Evolutionary conservation across 2,113 vertebrate genomes (phyloP), one percentile per base, ranked within the genome.

Genomic region (Austrofundulus limnaeus): DNA sequence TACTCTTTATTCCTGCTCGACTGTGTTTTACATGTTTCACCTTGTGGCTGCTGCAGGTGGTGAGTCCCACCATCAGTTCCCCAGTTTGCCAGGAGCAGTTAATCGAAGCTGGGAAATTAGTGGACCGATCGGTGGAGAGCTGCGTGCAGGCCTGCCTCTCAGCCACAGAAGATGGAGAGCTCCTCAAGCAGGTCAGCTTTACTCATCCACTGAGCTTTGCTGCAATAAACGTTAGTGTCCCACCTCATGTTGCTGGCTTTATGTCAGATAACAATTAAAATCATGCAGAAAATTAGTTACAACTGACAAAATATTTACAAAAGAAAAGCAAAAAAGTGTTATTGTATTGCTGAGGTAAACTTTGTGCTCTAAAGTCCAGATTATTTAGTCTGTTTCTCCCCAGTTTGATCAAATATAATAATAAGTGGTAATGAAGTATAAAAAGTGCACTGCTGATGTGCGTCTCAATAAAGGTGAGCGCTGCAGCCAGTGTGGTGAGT

Each of bases 1-100:
- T 14, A 12, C 3, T n/a, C 5, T 15, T 52, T 3, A 34, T 11
- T n/a, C 17, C 5, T 8, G 16, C 3, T 43, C n/a, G 2, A 15
- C 12, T 41, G 15, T 41, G 39, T 14, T 43, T 58, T 2, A 11
- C 9, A 1, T 23, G 19, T 41, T 39, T 16, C 20, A 13, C n/a
- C 3, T 56, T 31, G 20, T 19, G 41, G 7, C 34, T 58, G n/a
- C 47, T 23, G 8, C 78, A 98, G 97, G 97, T 99, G 48, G 97
- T 99, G 72, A 98, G 96, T 67, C 96, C 97, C 41, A 98, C 97
- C 78, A 98, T 99, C 87, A 98, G 96, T 75, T 98, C 96, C 3
- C 97, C 96, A 0, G 97, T 98, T 77, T 99, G 97, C 45, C 97
- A 99, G 92, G 96, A 99, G 50, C 97, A 99, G 89, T 88, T 99